Percentiles rank a stretch among this genome's conserved stretches.
Evolutionary conservation across 2,888 invertebrate species (phyloP).

Genomic region (Watsonalla cultraria): DNA sequence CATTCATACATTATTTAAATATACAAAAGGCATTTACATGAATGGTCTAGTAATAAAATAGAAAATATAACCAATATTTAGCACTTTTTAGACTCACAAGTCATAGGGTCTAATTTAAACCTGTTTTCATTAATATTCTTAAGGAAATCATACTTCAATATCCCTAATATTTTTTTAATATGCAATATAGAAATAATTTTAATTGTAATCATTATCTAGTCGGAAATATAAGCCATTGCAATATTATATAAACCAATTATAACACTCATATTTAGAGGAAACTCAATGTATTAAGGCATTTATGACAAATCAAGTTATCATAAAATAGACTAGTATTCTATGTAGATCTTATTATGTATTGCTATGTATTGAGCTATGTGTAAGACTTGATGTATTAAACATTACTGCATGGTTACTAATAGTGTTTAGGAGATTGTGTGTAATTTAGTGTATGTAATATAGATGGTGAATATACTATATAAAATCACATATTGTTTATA

Average conservation of each 20-base stretch:
- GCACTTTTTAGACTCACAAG: slow-evolving; percentile 15
- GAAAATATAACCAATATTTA: slow-evolving; percentile 3
- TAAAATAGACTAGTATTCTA: slow-evolving; percentile 17
- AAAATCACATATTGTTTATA: neutral
- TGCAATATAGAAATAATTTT: slow-evolving; percentile 65
- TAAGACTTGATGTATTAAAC: slow-evolving; percentile 16
- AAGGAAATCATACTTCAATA: slow-evolving; percentile 9
- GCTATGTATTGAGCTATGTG: slow-evolving; percentile 22
- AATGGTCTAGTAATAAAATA: neutral
- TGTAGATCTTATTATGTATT: slow-evolving; percentile 12
- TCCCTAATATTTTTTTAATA: slow-evolving; percentile 12
- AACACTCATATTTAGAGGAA: slow-evolving; percentile 34
- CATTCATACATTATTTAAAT: neutral
- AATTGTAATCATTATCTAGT: slow-evolving; percentile 73
- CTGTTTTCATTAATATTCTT: neutral
- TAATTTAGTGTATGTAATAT: slow-evolving; percentile 54
- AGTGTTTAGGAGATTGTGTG: slow-evolving; percentile 46
- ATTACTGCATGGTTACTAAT: slow-evolving; percentile 50
- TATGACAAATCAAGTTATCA: slow-evolving; percentile 31
- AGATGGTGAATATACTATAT: slow-evolving; percentile 22
- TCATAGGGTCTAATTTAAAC: neutral
- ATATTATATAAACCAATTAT: slow-evolving; percentile 55
- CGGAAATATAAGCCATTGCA: slow-evolving; percentile 76
- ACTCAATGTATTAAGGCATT: slow-evolving; percentile 42
- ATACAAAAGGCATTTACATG: neutral